phyloP scores from a whole-genome alignment of 2,888 invertebrate species.

The Xylota sylvarum region DNA sequence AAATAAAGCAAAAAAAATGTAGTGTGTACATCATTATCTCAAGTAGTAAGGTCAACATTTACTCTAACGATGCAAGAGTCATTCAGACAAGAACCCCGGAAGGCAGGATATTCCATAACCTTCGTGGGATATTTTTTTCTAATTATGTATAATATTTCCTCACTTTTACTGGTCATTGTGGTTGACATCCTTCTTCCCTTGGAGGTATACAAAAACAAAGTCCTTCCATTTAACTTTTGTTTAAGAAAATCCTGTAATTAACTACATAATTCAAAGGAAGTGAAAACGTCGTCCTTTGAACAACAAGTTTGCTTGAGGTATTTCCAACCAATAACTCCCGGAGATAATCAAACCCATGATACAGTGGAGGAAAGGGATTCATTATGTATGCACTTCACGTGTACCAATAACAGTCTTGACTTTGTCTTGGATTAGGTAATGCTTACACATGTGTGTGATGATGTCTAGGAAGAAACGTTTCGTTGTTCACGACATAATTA shows the following conservation, averaged over 20 bases:
- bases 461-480: neutral
- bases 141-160: neutral
- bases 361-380: neutral
- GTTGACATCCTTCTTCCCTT: neutral
- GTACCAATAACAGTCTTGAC: neutral
- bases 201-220: neutral
- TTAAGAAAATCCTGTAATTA: neutral
- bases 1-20: neutral
- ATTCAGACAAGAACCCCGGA: neutral
- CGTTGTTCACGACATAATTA: neutral
- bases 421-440: neutral
- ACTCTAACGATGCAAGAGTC: neutral
- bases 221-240: neutral
- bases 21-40: neutral
- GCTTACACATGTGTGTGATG: neutral
- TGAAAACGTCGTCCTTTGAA: neutral
- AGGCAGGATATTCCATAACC: neutral
- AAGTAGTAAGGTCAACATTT: neutral
- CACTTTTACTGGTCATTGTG: neutral
- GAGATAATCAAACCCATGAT: neutral
- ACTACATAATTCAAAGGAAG: neutral
- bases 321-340: neutral
- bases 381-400: slow-evolving; percentile 21
- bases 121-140: neutral
- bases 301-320: neutral